Percentiles rank a stretch among this genome's conserved stretches.
phyloP scores from a whole-genome alignment of 92 coral and sea anemone species.

The Epizoanthus stellaris region DNA sequence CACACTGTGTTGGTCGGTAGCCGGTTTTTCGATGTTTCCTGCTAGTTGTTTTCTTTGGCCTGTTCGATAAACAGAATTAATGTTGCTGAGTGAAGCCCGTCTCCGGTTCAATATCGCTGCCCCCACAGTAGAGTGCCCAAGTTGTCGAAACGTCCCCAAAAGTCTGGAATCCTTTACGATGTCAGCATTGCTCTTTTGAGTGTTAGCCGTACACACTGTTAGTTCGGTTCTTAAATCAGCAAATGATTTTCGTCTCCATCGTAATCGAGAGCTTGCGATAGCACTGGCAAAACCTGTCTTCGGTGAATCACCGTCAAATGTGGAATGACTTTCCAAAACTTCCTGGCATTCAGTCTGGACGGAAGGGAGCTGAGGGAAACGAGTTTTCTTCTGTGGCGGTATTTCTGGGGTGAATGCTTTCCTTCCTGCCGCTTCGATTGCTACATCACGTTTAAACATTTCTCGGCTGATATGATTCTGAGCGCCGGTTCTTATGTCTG shows the following conservation, averaged over 20 bases:
- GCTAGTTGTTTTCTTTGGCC: too few relatives aligned
- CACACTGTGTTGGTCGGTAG: too few relatives aligned
- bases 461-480: too few relatives aligned
- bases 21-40: too few relatives aligned
- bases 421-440: not conserved
- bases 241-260: constrained; percentile 8
- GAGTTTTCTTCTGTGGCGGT: not conserved
- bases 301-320: not conserved
- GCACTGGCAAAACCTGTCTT: not conserved
- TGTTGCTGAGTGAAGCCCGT: not conserved
- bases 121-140: constrained; percentile 9
- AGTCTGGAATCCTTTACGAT: not conserved
- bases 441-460: not conserved
- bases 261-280: not conserved
- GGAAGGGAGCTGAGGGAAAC: not conserved
- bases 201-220: not conserved
- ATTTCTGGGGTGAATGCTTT: not conserved
- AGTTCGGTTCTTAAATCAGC: constrained; percentile 10
- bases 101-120: not conserved
- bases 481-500: not conserved
- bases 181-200: not conserved
- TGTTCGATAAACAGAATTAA: not conserved
- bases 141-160: constrained; percentile 3
- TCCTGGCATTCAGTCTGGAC: not conserved
- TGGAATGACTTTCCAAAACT: too few relatives aligned